Percentiles rank a stretch among this genome's conserved stretches.
These are phyloP conservation scores for Lepidothrix coronata DNA, from an alignment of 2,113 vertebrate species.

Conservation along the genomic window DNA sequence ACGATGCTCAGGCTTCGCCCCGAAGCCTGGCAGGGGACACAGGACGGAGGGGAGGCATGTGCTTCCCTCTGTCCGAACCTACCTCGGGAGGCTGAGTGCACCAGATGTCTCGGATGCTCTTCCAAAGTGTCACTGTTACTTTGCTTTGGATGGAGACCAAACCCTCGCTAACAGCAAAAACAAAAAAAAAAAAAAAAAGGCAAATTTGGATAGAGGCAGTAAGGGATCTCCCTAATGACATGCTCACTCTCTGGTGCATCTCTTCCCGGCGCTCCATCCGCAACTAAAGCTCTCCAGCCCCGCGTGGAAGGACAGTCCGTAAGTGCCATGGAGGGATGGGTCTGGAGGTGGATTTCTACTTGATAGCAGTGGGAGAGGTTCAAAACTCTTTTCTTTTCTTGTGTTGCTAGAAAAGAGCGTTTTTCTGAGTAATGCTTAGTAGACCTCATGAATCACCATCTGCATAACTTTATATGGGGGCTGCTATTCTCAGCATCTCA, in stretches of 20 bases:
- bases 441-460: conserved; percentile 57
- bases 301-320: background rate
- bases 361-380: background rate
- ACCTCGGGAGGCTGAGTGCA: accelerated
- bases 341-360: conserved; percentile 13
- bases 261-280: background rate
- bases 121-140: accelerated
- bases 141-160: background rate
- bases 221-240: background rate
- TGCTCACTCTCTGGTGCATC: accelerated
- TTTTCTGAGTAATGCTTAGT: conserved; percentile 42
- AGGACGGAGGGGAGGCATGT: accelerated
- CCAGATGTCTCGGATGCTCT: background rate
- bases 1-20: background rate
- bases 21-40: background rate
- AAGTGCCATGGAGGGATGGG: background rate
- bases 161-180: accelerated
- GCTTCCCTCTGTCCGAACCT: too few species aligned
- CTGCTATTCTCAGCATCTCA: conserved; percentile 48
- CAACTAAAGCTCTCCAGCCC: background rate
- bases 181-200: background rate
- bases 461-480: conserved; percentile 60
- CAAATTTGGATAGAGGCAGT: background rate
- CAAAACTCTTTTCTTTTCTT: conserved; percentile 25
- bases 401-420: background rate